Percentiles rank a stretch among this genome's conserved stretches.
Evolutionary conservation across 1,140 invertebrate species (phyloP).

Genomic region (Procambarus virginalis): DNA sequence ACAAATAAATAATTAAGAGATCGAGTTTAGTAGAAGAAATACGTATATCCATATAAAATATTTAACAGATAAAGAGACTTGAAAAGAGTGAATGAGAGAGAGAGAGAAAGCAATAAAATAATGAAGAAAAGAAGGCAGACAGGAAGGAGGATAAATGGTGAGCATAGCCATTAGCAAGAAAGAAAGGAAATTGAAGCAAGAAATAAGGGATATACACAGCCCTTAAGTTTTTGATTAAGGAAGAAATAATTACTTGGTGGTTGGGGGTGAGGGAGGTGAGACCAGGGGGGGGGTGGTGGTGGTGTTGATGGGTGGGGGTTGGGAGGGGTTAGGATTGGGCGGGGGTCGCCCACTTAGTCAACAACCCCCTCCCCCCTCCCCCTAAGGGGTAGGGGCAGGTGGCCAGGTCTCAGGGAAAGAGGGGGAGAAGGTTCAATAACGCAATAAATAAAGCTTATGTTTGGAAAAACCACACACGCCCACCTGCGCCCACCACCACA

Average conservation of each 20-base stretch:
- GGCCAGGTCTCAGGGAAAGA: neutral
- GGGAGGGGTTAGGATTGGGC: neutral
- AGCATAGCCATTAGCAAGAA: neutral
- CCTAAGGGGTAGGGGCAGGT: neutral
- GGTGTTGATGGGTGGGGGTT: neutral
- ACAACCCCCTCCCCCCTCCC: neutral
- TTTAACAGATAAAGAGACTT: too few relatives aligned
- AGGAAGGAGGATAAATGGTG: neutral
- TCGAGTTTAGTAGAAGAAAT: too few relatives aligned
- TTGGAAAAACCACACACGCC: neutral
- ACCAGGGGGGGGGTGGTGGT: neutral
- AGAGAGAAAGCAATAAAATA: neutral
- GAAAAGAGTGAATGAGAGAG: too few relatives aligned
- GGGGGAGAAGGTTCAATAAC: neutral
- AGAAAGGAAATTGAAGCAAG: neutral
- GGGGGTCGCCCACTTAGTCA: neutral
- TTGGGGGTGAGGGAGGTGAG: constrained; percentile 1
- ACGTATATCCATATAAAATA: too few relatives aligned
- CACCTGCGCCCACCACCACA: constrained; percentile 10
- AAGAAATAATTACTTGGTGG: constrained; percentile 35
- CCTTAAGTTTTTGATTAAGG: constrained; percentile 49
- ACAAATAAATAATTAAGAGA: too few relatives aligned
- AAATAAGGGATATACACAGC: constrained; percentile 15
- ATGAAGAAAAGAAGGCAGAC: too few relatives aligned
- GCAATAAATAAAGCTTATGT: constrained; percentile 59